Percentiles rank a stretch among this genome's conserved stretches.
phyloP scores from a whole-genome alignment of 1,140 invertebrate species.

The Macrosteles quadrilineatus region DNA sequence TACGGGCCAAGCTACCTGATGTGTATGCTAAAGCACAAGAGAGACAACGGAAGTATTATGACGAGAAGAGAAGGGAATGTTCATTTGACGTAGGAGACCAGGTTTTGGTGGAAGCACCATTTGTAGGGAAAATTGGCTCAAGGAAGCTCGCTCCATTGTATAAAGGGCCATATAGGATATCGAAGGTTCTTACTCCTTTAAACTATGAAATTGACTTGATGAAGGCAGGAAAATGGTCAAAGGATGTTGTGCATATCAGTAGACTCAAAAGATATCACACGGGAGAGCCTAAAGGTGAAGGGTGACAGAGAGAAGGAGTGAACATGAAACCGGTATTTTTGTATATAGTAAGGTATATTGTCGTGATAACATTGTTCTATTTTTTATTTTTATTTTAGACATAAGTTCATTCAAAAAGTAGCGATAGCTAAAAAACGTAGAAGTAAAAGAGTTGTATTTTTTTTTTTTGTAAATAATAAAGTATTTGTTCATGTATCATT shows the following conservation, averaged over 20 bases:
- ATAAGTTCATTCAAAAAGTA: too few species aligned
- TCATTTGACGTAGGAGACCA: neutral
- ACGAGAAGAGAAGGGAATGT: neutral
- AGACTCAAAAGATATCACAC: neutral
- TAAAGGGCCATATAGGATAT: neutral
- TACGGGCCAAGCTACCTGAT: neutral
- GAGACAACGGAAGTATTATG: neutral
- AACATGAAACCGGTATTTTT: neutral
- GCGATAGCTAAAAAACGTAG: too few species aligned
- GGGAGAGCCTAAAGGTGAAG: neutral
- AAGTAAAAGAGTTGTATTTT: too few species aligned
- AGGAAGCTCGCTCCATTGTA: neutral
- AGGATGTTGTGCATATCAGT: neutral
- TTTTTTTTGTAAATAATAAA: too few species aligned
- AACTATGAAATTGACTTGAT: neutral
- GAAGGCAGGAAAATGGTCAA: neutral
- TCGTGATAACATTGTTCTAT: neutral
- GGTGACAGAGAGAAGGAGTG: neutral
- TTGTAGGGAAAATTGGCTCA: neutral
- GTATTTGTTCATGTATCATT: too few species aligned
- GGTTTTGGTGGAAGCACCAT: neutral
- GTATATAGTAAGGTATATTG: neutral
- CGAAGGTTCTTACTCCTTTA: neutral
- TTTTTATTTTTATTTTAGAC: too few species aligned
- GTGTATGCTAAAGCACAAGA: neutral